Evolutionary conservation across 2,888 invertebrate species (phyloP).

Genomic region (Dorcus hopei): DNA sequence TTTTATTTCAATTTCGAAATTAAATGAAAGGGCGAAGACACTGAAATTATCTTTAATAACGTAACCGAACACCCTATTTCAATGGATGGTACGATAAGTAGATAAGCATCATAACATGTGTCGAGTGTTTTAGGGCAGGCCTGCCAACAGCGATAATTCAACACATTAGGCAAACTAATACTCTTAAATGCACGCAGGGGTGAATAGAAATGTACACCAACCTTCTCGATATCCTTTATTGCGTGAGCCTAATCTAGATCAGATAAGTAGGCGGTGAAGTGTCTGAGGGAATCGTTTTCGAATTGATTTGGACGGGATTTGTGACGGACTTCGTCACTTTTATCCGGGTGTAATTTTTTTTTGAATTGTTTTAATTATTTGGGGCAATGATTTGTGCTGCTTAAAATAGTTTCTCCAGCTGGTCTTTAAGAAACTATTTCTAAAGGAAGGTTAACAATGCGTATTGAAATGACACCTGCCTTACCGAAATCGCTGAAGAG

Average conservation of each 20-base stretch:
- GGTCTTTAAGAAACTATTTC: no score
- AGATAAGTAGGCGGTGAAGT: conserved; percentile 27
- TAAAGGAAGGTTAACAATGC: no score
- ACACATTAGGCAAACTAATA: conserved; percentile 30
- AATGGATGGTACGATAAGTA: conserved; percentile 20
- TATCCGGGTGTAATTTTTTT: no score
- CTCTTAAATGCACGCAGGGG: conserved; percentile 18
- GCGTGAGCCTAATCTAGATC: conserved; percentile 22
- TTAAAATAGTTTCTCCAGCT: no score
- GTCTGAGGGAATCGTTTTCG: conserved; percentile 23
- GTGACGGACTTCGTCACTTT: no score
- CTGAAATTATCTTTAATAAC: no score
- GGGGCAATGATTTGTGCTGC: no score
- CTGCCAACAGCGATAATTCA: conserved; percentile 28
- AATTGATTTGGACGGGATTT: neutral
- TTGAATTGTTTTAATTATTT: no score
- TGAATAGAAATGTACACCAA: conserved; percentile 3
- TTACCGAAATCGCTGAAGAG: no score
- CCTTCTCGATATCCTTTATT: conserved; percentile 6
- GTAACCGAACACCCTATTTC: neutral
- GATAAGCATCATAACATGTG: conserved; percentile 48
- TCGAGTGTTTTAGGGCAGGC: conserved; percentile 31
- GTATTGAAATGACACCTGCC: no score
- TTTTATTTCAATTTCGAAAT: no score
- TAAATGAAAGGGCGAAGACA: no score